Evolutionary conservation across 2,113 vertebrate genomes (phyloP), one percentile per base, ranked within the genome.

Genomic region (Mus pahari): DNA sequence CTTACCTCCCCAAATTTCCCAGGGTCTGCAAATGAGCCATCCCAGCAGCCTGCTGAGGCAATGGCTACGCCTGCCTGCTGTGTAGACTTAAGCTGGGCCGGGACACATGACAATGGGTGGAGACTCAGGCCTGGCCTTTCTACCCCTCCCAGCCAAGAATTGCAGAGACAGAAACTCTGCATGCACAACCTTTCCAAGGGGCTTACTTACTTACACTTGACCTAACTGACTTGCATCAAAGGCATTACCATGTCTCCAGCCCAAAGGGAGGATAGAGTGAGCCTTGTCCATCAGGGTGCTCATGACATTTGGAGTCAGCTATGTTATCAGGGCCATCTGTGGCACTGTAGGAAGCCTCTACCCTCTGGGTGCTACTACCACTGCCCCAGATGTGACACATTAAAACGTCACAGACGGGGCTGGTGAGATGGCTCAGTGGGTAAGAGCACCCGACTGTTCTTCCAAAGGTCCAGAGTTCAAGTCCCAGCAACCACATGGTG

Each of bases 31-130:
- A 12, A 39, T 60, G 39, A 50, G 7, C 73, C 5, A n/a, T 9
- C 3, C 77, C 0, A 0, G 12, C 28, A 78, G 79, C 16, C 42
- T 74, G 10, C 10, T 9, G 24, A 64, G n/a, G 1, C n/a, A 2
- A 4, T 4, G 12, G 0, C 7, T 16, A 60, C 26, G 33, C 33
- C 36, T 22, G 6, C 33, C 3, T 11, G 10, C 79, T 42, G 20
- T 13, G 2, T 3, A 50, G 48, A 36, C 36, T 55, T 87, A 2
- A 50, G n/a, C 53, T 36, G 53, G 77, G 81, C 0, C 10, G 4
- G 58, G 50, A 17, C 24, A 39, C 42, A 5, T 42, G 55, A 33
- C 16, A 45, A 68, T 16, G 33, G 28, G 4, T 19, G 1, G 53
- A 24, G 17, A 48, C 4, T 0, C 17, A 4, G 74, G 66, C 33